Percentiles rank a stretch among this genome's conserved stretches.
Conservation (phyloP, 1,140 invertebrate species). For the Lordiphosa mommai region DNA sequence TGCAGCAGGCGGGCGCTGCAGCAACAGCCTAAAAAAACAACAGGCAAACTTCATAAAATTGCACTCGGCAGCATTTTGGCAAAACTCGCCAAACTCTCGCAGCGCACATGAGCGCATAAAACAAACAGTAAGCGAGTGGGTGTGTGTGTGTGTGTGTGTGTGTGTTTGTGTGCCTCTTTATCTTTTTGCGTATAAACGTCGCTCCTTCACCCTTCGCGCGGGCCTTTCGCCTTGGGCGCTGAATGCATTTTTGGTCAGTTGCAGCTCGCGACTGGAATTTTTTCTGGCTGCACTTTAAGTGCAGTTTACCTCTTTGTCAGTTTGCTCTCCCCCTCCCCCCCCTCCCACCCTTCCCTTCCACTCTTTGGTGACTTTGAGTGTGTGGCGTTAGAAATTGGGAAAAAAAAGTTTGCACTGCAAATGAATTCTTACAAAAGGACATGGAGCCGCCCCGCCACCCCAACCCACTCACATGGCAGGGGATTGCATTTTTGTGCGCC, state of each 20-base stretch:
- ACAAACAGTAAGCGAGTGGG: conserved; percentile 51
- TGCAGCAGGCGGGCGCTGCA: conserved; percentile 9
- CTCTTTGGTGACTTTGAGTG: conserved; percentile 66
- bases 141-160: conserved; percentile 20
- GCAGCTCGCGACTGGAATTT: conserved; percentile 63
- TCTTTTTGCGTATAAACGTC: conserved; percentile 75
- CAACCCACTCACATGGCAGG: neutral
- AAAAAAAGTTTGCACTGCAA: conserved; percentile 74
- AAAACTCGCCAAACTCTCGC: conserved; percentile 61
- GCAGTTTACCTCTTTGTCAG: conserved; percentile 71
- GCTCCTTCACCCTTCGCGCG: neutral
- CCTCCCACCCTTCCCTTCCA: neutral
- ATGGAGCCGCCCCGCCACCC: conserved; percentile 26
- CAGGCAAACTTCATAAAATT: conserved; percentile 58
- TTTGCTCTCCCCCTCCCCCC: conserved; percentile 25
- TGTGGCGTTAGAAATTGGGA: conserved; percentile 73
- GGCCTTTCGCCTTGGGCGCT: conserved; percentile 40
- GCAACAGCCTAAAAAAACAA: conserved; percentile 27
- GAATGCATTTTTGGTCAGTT: conserved; percentile 75
- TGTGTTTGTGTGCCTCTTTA: conserved; percentile 60
- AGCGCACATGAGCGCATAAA: conserved; percentile 61
- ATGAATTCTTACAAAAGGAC: conserved; percentile 76
- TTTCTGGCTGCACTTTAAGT: conserved; percentile 76
- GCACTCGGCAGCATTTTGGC: conserved; percentile 70
- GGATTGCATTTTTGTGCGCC: conserved; percentile 64